These are phyloP conservation scores for Iguana delicatissima DNA, from an alignment of 2,797 vertebrate species.

Conservation along the genomic window DNA sequence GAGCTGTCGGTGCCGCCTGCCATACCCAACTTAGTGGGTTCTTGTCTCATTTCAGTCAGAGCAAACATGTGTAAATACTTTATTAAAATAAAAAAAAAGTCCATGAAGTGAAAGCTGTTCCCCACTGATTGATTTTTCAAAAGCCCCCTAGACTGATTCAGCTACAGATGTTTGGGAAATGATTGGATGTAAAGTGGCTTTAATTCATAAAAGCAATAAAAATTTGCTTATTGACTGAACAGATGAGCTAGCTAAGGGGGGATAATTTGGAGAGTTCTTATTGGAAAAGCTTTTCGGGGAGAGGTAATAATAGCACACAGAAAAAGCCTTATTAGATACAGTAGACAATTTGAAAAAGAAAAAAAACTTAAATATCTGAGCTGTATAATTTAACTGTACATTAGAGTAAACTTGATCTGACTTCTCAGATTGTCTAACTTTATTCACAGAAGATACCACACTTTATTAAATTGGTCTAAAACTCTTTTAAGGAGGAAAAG, in stretches of 20 bases:
- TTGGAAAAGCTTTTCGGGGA: conserved; percentile 69
- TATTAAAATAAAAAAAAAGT: conserved; percentile 72
- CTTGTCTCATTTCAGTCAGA: conserved; percentile 65
- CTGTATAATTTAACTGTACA: conserved; percentile 45
- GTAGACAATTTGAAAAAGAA: conserved; percentile 68
- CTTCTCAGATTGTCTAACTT: conserved; percentile 38
- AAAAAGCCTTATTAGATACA: conserved; percentile 73
- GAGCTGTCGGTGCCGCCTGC: conserved; percentile 14
- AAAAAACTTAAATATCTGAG: conserved; percentile 55
- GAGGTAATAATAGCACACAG: conserved; percentile 72
- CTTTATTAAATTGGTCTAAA: conserved; percentile 35
- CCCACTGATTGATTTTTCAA: conserved; percentile 83
- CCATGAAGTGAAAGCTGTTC: conserved; percentile 78
- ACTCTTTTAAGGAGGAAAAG: conserved; percentile 8
- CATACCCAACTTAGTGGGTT: conserved; percentile 14
- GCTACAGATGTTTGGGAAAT: conserved; percentile 83
- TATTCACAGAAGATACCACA: conserved; percentile 32
- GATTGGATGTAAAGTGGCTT: conserved; percentile 81
- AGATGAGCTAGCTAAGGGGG: conserved; percentile 81
- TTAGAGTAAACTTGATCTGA: conserved; percentile 38
- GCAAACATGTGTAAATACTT: conserved; percentile 81
- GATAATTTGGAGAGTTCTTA: conserved; percentile 81
- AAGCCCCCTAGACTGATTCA: conserved; percentile 80
- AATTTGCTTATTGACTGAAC: conserved; percentile 80
- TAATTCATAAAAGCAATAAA: conserved; percentile 85